Evolutionary conservation across 2,113 vertebrate genomes (phyloP).

Genomic region (Calidris pugnax): DNA sequence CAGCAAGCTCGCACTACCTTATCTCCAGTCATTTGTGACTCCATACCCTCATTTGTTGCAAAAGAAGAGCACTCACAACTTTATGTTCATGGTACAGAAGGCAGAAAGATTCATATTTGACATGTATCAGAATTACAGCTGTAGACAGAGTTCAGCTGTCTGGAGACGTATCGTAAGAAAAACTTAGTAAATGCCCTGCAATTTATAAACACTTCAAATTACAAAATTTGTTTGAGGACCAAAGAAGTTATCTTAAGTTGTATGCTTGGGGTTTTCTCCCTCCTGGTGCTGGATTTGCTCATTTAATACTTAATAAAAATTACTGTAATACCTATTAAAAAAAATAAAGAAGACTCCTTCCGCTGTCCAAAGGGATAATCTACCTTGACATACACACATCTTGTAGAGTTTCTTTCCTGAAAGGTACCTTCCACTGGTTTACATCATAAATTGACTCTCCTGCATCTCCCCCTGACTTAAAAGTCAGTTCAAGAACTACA

Average conservation of each 20-base stretch:
- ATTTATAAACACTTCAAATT: not conserved
- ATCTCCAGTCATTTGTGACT: not conserved
- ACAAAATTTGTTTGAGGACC: not conserved
- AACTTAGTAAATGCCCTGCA: not conserved
- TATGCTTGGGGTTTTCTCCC: rapidly evolving
- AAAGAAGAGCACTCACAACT: not conserved
- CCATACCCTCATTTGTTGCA: not conserved
- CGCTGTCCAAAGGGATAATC: not conserved
- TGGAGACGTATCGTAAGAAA: not conserved
- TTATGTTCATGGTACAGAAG: not conserved
- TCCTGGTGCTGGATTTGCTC: not conserved
- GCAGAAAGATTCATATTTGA: not conserved
- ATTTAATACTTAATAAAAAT: not conserved
- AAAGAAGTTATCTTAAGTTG: not conserved
- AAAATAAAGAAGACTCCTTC: not conserved
- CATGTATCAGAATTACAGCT: not conserved
- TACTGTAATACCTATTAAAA: not conserved
- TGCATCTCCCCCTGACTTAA: not conserved
- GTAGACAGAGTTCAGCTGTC: not conserved
- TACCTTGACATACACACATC: not conserved
- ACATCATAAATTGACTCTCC: not conserved
- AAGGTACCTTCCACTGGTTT: not conserved
- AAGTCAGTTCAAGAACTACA: not conserved
- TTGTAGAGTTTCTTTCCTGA: not conserved
- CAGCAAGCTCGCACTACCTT: not conserved